Evolutionary conservation across 2,797 vertebrate species (phyloP), one percentile per base, ranked within the genome.

Genomic region (Diceros bicornis): DNA sequence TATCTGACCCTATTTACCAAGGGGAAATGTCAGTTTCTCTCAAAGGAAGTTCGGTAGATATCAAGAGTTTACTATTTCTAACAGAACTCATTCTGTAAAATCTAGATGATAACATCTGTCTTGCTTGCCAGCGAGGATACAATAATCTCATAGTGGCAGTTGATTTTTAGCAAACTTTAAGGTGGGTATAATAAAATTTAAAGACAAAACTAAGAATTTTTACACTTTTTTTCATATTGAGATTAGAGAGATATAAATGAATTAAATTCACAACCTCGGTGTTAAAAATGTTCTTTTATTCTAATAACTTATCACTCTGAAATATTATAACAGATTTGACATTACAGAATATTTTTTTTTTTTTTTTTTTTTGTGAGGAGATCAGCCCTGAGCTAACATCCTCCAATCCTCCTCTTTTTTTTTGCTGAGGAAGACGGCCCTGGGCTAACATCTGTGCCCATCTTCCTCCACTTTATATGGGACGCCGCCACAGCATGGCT

Each of bases 141-240:
- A 85, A 64, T 94, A 82, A 94, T 91, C 41, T 75, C 72, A 94
- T 17, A 79, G 11, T 92, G 18, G 74, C 13, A 77, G 20, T 16
- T 55, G 32, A 64, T 47, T 72, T 97, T 86, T 69, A 68, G 52
- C 6, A 84, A 81, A n/a, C 18, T 61, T 88, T 84, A 88, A 37
- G 9, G 37, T 20, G n/a, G n/a, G 10, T 25, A 79, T 82, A 47
- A 82, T 69, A 84, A 37, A 90, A 68, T 77, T 81, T 77, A 96
- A 95, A 90, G 55, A 75, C 29, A 84, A 83, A 94, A 85, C 27
- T 85, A 75, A 69, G 27, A 78, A 37, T 59, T 44, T 96, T 94
- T 78, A 75, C 18, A 62, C 4, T 0, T 59, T 71, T 94, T 66
- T 21, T 69, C n/a, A 23, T 66, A 55, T 47, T 90, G 77, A 78